A percentile compares a stretch with the other conserved stretches of the same genome.
phyloP scores from a whole-genome alignment of 2,888 invertebrate species.

The Perithous albicinctus region DNA sequence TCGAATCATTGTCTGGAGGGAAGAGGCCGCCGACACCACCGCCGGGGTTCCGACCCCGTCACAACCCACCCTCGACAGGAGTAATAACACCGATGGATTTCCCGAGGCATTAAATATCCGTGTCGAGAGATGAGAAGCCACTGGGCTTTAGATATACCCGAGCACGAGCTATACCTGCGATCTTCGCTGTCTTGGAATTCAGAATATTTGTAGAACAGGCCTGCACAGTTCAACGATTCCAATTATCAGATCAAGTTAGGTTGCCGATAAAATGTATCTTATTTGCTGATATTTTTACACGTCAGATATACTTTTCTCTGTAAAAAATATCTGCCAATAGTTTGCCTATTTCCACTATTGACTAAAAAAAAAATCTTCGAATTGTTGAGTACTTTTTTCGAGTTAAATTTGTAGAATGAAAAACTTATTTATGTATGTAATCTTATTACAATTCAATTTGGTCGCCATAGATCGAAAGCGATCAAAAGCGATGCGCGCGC shows the following conservation, averaged over 20 bases:
- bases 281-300: no score
- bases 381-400: no score
- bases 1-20: constrained; percentile 66
- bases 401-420: no score
- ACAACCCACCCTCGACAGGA: constrained; percentile 53
- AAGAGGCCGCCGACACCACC: constrained; percentile 23
- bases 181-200: constrained; percentile 20
- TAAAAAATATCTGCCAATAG: no score
- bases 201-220: constrained; percentile 23
- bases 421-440: no score
- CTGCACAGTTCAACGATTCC: background rate
- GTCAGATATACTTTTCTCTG: no score
- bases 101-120: constrained; percentile 67
- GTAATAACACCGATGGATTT: constrained; percentile 69
- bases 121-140: constrained; percentile 37
- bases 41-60: constrained; percentile 42
- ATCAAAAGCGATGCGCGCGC: no score
- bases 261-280: background rate
- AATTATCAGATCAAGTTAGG: constrained; percentile 16
- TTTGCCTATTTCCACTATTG: no score
- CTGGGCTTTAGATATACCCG: constrained; percentile 1
- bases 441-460: no score
- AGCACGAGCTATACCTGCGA: constrained; percentile 1
- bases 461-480: no score
- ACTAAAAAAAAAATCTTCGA: no score